Evolutionary conservation across 1,140 invertebrate species (phyloP).

Genomic region (Cephus cinctus): DNA sequence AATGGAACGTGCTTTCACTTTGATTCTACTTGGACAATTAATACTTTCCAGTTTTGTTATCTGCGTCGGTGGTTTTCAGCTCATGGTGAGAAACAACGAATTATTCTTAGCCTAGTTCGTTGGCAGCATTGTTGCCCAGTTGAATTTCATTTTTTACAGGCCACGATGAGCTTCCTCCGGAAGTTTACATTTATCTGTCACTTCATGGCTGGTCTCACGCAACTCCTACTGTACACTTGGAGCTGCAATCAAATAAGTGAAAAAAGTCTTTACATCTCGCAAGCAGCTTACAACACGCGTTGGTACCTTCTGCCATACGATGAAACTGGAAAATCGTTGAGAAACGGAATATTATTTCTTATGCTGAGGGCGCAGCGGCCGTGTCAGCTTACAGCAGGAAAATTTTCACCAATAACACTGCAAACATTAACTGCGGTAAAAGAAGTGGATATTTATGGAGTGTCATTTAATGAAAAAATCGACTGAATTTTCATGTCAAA

Average conservation of each 20-base stretch:
- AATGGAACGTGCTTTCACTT: not conserved
- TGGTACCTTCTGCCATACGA: not conserved
- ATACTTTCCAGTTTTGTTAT: not conserved
- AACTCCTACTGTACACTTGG: not conserved
- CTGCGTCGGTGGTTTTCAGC: not conserved
- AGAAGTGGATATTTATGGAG: not conserved
- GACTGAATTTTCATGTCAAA: not conserved
- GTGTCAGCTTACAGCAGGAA: not conserved
- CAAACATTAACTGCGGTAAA: conserved; percentile 13
- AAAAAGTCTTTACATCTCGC: not conserved
- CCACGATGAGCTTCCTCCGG: not conserved
- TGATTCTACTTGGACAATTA: not conserved
- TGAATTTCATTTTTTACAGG: not conserved
- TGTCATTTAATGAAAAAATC: not conserved
- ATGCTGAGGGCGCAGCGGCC: not conserved
- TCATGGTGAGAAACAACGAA: not conserved
- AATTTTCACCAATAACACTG: not conserved
- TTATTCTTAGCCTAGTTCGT: not conserved
- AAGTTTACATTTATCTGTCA: not conserved
- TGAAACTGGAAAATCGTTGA: not conserved
- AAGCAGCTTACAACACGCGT: not conserved
- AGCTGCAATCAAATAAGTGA: not conserved
- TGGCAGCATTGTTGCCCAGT: too few relatives aligned
- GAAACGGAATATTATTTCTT: not conserved
- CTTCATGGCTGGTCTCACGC: not conserved